Evolutionary conservation across 1,140 invertebrate genomes (phyloP), one percentile per base, ranked within the genome.

Genomic region (Solenopsis invicta): DNA sequence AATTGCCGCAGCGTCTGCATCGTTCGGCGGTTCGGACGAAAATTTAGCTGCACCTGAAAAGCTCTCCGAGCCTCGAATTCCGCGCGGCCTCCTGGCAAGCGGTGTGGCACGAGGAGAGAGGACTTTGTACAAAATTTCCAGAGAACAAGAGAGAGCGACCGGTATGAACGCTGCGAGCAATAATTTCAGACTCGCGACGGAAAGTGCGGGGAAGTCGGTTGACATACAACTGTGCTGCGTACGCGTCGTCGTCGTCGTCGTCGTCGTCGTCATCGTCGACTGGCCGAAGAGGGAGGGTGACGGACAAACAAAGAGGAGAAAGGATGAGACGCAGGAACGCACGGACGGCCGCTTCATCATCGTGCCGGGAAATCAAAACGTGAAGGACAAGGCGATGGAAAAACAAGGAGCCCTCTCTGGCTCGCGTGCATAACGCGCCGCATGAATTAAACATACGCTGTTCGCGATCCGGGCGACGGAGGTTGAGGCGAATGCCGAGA

Each of bases 381-480:
- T 67, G 67, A 61, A 50, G 69, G 69, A 62, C 54, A 84, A 62
- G 80, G 45, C 56, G 80, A 37, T 21, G 54, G 80, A 61, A 84
- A 84, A 74, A 61, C 54, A 34, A 52, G 80, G 67, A 74, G 69
- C 67, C 56, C 48, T 24, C 52, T 24, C 52, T n/a, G 37, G 50
- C 78, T 84, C 80, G 69, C 54, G 69, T 84, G 69, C 67, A 82
- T 82, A 82, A 71, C 67, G 41, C 52, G 52, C 41, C 54, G n/a
- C 69, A 84, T 84, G 80, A 84, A 84, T 84, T 84, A 84, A 84
- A 74, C 80, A 84, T 84, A 84, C 67, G 67, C 54, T 61, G 67
- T 61, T 45, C 67, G 54, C 80, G 80, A 74, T 82, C 52, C 80
- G 48, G 24, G 18, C 48, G 34, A 67, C 52, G 64, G 81, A 64